Percentiles rank a stretch among this genome's conserved stretches.
These are phyloP conservation scores for Pogonus chalceus DNA, from an alignment of 1,140 invertebrate genomes.

Conservation along the genomic window DNA sequence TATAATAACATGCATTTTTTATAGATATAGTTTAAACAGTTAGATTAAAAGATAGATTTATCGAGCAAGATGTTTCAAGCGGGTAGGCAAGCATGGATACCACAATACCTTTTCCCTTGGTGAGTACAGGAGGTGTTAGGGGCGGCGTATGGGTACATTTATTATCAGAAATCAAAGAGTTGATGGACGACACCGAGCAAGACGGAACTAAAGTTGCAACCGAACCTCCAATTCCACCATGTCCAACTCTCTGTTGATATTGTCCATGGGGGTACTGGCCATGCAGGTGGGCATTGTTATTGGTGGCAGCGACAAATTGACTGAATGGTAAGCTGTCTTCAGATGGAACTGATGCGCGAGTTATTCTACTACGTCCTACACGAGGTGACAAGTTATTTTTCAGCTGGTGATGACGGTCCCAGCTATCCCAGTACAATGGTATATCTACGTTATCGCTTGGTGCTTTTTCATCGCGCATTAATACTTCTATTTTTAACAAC, in stretches of 20 bases:
- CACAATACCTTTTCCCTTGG: slow-evolving; percentile 29
- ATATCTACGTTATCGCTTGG: slow-evolving; percentile 45
- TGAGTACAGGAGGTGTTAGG: slow-evolving; percentile 29
- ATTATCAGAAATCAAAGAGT: slow-evolving; percentile 28
- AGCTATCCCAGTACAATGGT: slow-evolving; percentile 86
- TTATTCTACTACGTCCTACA: slow-evolving; percentile 39
- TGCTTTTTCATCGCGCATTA: slow-evolving; percentile 28
- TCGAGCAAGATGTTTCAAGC: too few relatives aligned
- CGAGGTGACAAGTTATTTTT: slow-evolving; percentile 48
- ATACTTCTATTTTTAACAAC: background rate
- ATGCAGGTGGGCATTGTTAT: slow-evolving; percentile 33
- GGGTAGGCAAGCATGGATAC: too few relatives aligned
- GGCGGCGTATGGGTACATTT: slow-evolving; percentile 24
- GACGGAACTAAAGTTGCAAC: slow-evolving; percentile 26
- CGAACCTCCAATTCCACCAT: slow-evolving; percentile 7
- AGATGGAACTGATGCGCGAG: slow-evolving; percentile 47
- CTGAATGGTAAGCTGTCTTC: slow-evolving; percentile 47
- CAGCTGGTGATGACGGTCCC: slow-evolving; percentile 53
- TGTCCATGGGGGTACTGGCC: slow-evolving; percentile 16
- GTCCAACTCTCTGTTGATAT: slow-evolving; percentile 26
- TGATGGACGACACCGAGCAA: slow-evolving; percentile 33
- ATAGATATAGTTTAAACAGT: too few relatives aligned
- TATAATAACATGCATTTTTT: too few relatives aligned
- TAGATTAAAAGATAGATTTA: too few relatives aligned
- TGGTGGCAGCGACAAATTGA: too few relatives aligned